A percentile compares a stretch with the other conserved stretches of the same genome.
phyloP scores from a whole-genome alignment of 2,888 invertebrate genomes.

The Calliopum simillimum region DNA sequence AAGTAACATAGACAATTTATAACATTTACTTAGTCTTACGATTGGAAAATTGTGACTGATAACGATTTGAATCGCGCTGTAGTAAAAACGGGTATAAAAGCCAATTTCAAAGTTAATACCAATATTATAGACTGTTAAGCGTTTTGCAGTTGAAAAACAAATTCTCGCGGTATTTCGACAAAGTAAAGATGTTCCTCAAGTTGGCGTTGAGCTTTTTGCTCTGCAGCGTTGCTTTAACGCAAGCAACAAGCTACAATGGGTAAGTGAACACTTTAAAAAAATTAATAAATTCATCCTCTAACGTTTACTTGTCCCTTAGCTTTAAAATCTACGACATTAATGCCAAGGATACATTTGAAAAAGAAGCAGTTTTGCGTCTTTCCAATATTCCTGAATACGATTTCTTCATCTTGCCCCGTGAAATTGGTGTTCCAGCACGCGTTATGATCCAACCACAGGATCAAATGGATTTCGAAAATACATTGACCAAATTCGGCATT shows the following conservation, averaged over 20 bases:
- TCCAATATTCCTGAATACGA: slow-evolving; percentile 54
- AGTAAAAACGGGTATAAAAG: no score
- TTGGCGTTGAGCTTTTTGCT: slow-evolving; percentile 39
- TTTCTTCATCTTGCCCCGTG: slow-evolving; percentile 58
- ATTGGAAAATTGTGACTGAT: no score
- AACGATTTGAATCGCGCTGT: no score
- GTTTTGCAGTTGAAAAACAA: no score
- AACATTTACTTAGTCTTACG: no score
- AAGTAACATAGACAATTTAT: no score
- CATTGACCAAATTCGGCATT: slow-evolving; percentile 50
- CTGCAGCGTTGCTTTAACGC: slow-evolving; percentile 36
- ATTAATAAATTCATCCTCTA: neutral
- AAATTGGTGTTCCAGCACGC: slow-evolving; percentile 52
- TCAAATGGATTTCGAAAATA: slow-evolving; percentile 55
- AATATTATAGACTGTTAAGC: no score
- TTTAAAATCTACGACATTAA: slow-evolving; percentile 63
- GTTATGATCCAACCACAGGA: slow-evolving; percentile 61
- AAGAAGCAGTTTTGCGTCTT: slow-evolving; percentile 55
- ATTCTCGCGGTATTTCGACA: no score
- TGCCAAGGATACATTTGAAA: slow-evolving; percentile 52
- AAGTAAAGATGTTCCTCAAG: slow-evolving; percentile 42
- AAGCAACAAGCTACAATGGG: slow-evolving; percentile 39
- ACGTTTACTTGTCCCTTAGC: slow-evolving; percentile 43
- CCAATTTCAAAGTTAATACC: no score
- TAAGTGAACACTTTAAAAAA: slow-evolving; percentile 29